Conservation (phyloP, 1,140 invertebrate species). For the Homarus americanus region DNA sequence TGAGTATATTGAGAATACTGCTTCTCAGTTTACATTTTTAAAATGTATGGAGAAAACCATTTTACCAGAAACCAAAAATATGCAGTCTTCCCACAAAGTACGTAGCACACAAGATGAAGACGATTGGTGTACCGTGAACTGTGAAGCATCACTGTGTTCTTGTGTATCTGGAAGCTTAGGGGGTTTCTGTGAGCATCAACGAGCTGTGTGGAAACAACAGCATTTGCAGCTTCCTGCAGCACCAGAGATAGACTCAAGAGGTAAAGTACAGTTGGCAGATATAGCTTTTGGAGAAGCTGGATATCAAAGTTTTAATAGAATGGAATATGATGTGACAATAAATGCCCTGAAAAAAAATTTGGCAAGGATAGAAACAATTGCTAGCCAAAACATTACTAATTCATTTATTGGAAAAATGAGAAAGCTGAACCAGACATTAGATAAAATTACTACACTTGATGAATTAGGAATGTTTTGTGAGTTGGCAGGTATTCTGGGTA, state of each 20-base stretch:
- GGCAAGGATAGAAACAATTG: conserved; percentile 7
- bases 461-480: conserved; percentile 18
- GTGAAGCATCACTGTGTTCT: conserved; percentile 14
- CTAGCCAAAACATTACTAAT: conserved; percentile 30
- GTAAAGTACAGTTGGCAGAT: not conserved
- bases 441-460: conserved; percentile 11
- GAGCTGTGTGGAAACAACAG: not conserved
- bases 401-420: conserved; percentile 27
- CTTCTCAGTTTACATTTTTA: conserved; percentile 7
- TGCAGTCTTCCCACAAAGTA: conserved; percentile 1
- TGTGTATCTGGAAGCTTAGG: not conserved
- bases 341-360: conserved; percentile 7
- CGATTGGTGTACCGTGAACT: not conserved
- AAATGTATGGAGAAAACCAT: not conserved
- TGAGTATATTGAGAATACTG: conserved; percentile 13
- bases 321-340: conserved; percentile 13
- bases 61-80: not conserved
- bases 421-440: not conserved
- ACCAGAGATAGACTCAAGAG: not conserved
- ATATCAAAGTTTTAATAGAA: conserved; percentile 3
- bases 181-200: conserved; percentile 23
- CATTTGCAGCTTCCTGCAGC: not conserved
- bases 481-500: not conserved
- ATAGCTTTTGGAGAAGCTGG: conserved; percentile 24
- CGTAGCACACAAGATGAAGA: not conserved